phyloP scores from a whole-genome alignment of 2,113 vertebrate species.

The Fukomys damarensis region DNA sequence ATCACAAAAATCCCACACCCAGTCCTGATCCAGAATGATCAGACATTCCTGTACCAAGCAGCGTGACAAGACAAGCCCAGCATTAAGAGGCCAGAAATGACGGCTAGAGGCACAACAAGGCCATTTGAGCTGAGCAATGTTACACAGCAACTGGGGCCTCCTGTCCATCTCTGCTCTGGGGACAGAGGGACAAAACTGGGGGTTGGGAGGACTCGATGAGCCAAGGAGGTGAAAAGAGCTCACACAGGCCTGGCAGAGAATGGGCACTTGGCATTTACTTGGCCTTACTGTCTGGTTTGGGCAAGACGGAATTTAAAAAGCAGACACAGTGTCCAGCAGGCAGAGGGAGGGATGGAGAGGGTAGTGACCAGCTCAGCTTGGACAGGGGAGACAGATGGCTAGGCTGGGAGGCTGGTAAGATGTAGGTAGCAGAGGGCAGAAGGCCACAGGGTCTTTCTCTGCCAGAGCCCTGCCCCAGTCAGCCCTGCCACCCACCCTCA shows the following conservation, averaged over 20 bases:
- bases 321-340: background rate
- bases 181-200: background rate
- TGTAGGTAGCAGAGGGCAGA: fast-evolving
- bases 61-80: background rate
- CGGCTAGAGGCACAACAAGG: background rate
- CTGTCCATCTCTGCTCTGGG: background rate
- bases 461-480: background rate
- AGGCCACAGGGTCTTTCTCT: background rate
- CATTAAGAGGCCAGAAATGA: background rate
- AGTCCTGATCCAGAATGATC: background rate
- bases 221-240: background rate
- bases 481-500: background rate
- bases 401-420: background rate
- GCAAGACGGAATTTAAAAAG: background rate
- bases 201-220: background rate
- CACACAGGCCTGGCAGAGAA: background rate
- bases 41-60: background rate
- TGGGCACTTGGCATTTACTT: background rate
- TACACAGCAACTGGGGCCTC: background rate
- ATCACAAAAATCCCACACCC: background rate
- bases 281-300: background rate
- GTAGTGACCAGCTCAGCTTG: background rate
- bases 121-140: background rate
- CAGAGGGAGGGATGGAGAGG: background rate
- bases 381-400: background rate